These are phyloP conservation scores for Epinephelus awoara DNA, from an alignment of 2,797 vertebrate genomes.

Conservation along the genomic window DNA sequence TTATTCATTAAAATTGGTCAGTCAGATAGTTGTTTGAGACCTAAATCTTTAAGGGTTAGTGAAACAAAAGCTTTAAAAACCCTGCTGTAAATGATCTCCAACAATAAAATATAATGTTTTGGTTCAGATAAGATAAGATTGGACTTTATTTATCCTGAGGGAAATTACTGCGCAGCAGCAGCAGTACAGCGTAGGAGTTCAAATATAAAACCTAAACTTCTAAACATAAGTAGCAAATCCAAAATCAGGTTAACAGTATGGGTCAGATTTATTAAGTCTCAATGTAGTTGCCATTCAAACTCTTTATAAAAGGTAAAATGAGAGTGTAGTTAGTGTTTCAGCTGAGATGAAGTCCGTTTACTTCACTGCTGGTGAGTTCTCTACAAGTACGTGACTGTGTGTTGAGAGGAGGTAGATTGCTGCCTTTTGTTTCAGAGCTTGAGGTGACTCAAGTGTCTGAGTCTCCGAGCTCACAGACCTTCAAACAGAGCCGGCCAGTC, in stretches of 20 bases:
- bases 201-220: too few relatives aligned
- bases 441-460: conserved; percentile 48
- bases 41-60: too few relatives aligned
- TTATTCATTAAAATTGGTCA: too few relatives aligned
- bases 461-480: conserved; percentile 52
- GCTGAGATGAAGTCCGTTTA: background rate
- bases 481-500: conserved; percentile 73
- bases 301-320: too few relatives aligned
- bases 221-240: too few relatives aligned
- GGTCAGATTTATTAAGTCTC: too few relatives aligned
- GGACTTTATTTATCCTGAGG: too few relatives aligned
- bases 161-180: too few relatives aligned
- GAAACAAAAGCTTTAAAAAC: background rate
- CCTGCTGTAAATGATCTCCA: background rate
- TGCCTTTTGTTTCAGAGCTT: conserved; percentile 43
- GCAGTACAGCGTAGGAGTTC: too few relatives aligned
- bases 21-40: too few relatives aligned
- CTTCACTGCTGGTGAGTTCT: background rate
- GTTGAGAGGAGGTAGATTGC: conserved; percentile 15
- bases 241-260: too few relatives aligned
- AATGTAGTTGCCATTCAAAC: background rate
- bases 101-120: background rate
- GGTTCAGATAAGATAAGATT: too few relatives aligned
- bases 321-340: background rate
- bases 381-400: background rate